A percentile compares a stretch with the other conserved stretches of the same genome.
Evolutionary conservation across 1,140 invertebrate genomes (phyloP).

Genomic region (Drosophila ambigua): DNA sequence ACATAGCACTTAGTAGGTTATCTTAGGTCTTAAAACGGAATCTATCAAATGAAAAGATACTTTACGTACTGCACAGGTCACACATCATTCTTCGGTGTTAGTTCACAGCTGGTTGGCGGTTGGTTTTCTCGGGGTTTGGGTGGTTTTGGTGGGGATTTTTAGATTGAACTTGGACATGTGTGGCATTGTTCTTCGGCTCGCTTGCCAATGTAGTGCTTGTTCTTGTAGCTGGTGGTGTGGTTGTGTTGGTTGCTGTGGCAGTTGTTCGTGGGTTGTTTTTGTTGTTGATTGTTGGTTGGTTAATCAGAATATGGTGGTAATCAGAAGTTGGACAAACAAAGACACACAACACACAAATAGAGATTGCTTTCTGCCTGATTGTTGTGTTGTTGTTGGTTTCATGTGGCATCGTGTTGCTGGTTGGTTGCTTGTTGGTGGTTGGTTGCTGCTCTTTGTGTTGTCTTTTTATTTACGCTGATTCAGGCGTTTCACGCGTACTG

Average conservation of each 20-base stretch:
- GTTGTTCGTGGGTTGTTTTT: too few species aligned
- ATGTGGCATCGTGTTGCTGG: constrained; percentile 51
- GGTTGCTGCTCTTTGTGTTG: constrained; percentile 33
- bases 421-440: constrained; percentile 48
- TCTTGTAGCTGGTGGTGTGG: constrained; percentile 22
- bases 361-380: constrained; percentile 48
- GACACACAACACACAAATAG: constrained; percentile 45
- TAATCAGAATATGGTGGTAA: constrained; percentile 48
- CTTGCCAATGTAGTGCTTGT: constrained; percentile 13
- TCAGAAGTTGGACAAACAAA: constrained; percentile 53
- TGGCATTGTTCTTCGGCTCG: constrained; percentile 23
- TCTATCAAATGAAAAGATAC: constrained; percentile 41
- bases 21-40: background rate
- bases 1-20: background rate
- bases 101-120: constrained; percentile 59
- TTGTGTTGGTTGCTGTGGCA: constrained; percentile 40
- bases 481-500: constrained; percentile 84
- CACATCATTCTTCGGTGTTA: constrained; percentile 80
- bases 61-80: constrained; percentile 70
- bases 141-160: constrained; percentile 30
- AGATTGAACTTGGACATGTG: constrained; percentile 19
- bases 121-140: constrained; percentile 35
- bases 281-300: constrained; percentile 47
- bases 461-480: constrained; percentile 84
- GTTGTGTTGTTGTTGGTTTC: constrained; percentile 42